Percentiles rank a stretch among this genome's conserved stretches.
These are phyloP conservation scores for Phalacrocorax aristotelis DNA, from an alignment of 2,113 vertebrate genomes.

Conservation along the genomic window DNA sequence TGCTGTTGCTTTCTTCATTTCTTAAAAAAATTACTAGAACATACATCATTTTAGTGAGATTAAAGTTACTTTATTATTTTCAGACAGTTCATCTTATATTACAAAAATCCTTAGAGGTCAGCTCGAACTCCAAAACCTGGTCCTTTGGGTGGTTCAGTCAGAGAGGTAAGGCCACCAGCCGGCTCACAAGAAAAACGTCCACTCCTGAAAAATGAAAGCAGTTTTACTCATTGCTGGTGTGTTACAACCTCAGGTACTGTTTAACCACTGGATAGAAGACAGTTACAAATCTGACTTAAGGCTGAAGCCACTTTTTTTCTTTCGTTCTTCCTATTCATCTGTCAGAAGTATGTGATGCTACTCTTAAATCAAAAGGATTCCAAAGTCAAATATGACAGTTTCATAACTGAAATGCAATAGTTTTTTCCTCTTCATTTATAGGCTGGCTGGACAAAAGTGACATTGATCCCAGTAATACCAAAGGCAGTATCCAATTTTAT, in stretches of 20 bases:
- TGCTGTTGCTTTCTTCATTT: background rate
- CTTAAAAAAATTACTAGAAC: background rate
- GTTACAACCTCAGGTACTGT: background rate
- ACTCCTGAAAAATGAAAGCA: slow-evolving; percentile 73
- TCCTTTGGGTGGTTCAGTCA: slow-evolving; percentile 90
- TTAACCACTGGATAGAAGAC: background rate
- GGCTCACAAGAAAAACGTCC: slow-evolving; percentile 97
- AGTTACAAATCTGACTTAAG: background rate
- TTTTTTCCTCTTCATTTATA: background rate
- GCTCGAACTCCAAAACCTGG: slow-evolving; percentile 92
- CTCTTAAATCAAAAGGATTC: background rate
- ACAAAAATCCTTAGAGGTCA: slow-evolving; percentile 81
- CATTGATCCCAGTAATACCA: background rate
- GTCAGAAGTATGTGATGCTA: background rate
- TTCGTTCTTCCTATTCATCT: background rate
- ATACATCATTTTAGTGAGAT: background rate
- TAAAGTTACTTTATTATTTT: slow-evolving; percentile 57
- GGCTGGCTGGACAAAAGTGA: background rate
- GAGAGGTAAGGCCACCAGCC: slow-evolving; percentile 89
- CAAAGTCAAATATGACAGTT: background rate
- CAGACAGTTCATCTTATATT: slow-evolving; percentile 31
- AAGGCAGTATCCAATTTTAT: background rate
- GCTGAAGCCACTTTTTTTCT: background rate
- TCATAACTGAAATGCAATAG: background rate
- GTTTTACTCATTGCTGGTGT: background rate